Base-by-base conservation (phyloP, 2,113 vertebrate genomes). In the Protobothrops flavoviridis region DNA sequence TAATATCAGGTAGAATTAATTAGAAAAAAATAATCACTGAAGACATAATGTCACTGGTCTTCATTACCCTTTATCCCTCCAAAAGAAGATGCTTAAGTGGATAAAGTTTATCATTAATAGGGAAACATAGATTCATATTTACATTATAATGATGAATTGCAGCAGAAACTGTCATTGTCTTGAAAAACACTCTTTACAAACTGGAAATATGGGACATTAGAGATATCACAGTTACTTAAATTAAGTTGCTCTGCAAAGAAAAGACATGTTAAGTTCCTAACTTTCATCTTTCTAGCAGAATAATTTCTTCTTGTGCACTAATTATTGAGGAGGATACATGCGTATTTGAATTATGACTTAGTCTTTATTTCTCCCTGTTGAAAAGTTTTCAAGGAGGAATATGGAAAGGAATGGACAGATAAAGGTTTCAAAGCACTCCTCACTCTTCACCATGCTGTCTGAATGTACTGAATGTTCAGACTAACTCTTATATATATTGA, bases 21-120 rank as follows among this genome's bases (percentile, higher is more conserved):
- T 96, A 94, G 23, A 95, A 87, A 96, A 96, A 81, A 97, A 95
- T 91, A 26, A 95, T 96, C 97, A 96, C 61, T 13, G 57, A 97
- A 94, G 94, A 89, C 87, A 94, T 94, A 95, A 94, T 95, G 69
- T 87, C 87, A 89, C 93, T 94, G 93, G 95, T 96, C 5, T n/a
- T 96, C 94, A 94, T 96, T 95, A 95, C 12, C 12, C 7, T 87
- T 95, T 48, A 89, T 33, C 52, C 69, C 74, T 39, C 52, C 93
- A 96, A 94, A 93, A 50, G 0, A 24, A 2, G 2, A 93, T n/a
- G 56, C 2, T 94, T 95, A 95, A 95, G 95, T 93, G 95, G 10
- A 43, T 93, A 91, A 95, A 94, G 91, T 94, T 93, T 6, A 92
- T 24, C 48, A 95, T 94, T 92, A 94, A 92, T 91, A 95, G 93